These are phyloP conservation scores for Hafferia zeledoni DNA, from an alignment of 2,797 vertebrate genomes.

Conservation along the genomic window DNA sequence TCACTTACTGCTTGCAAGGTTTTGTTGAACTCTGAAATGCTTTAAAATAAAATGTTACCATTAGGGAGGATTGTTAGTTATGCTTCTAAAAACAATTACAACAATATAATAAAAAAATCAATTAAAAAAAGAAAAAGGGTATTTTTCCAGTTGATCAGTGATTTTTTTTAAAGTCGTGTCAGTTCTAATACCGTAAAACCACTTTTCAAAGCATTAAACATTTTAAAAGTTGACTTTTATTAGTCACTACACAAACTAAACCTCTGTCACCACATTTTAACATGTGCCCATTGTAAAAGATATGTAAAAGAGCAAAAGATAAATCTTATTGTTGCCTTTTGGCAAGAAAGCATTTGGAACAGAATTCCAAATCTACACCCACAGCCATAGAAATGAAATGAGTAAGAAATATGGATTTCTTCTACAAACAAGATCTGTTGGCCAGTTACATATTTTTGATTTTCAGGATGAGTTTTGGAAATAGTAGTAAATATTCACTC, in stretches of 20 bases:
- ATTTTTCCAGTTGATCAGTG: not conserved
- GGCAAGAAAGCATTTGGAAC: not conserved
- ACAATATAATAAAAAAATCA: not conserved
- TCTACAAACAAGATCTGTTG: not conserved
- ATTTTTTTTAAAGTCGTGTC: not conserved
- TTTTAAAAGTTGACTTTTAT: not conserved
- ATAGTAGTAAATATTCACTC: not conserved
- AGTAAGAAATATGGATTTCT: not conserved
- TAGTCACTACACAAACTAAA: not conserved
- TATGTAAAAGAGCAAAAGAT: not conserved
- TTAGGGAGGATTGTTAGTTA: not conserved
- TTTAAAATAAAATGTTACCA: constrained; percentile 62
- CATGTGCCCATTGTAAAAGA: not conserved
- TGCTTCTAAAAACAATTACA: not conserved
- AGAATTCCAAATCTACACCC: not conserved
- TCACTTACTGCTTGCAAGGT: constrained; percentile 72
- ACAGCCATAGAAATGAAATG: not conserved
- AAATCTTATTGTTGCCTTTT: not conserved
- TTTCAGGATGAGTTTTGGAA: not conserved
- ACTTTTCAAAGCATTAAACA: not conserved
- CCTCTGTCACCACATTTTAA: not conserved
- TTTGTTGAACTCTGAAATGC: constrained; percentile 77
- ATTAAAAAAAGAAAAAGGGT: not conserved
- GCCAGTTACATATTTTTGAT: not conserved
- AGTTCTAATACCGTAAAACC: not conserved